Conservation (phyloP, 2,113 vertebrate genomes). For the Spilogale gracilis region DNA sequence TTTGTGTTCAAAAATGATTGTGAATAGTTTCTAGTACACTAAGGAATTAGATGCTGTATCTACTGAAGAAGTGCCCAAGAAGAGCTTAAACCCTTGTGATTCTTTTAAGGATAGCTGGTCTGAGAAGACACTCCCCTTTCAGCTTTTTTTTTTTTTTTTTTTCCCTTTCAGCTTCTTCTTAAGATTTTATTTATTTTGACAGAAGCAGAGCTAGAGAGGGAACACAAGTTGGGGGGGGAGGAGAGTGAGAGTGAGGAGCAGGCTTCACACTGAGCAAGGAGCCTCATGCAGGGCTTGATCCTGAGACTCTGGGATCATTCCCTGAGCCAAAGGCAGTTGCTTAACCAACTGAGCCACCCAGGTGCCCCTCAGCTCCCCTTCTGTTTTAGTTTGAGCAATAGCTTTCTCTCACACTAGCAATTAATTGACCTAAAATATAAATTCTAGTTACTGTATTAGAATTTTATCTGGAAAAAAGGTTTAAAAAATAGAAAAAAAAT, state of each 20-base stretch:
- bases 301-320: too few species aligned
- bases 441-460: conserved; percentile 10
- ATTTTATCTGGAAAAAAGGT: not conserved
- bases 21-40: not conserved
- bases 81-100: not conserved
- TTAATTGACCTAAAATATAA: not conserved
- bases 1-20: conserved; percentile 5
- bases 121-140: not conserved
- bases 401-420: not conserved
- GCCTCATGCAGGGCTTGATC: too few species aligned
- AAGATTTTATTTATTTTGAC: too few species aligned
- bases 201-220: too few species aligned
- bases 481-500: conserved; percentile 23
- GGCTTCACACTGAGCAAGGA: too few species aligned
- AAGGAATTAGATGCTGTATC: not conserved
- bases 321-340: too few species aligned
- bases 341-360: too few species aligned
- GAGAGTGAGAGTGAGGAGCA: too few species aligned
- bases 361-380: not conserved
- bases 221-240: too few species aligned
- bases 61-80: not conserved
- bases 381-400: not conserved
- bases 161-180: not conserved
- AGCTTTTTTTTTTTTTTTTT: too few species aligned
- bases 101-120: not conserved